phyloP scores from a whole-genome alignment of 2,888 invertebrate genomes.

The Heliconius erato region DNA sequence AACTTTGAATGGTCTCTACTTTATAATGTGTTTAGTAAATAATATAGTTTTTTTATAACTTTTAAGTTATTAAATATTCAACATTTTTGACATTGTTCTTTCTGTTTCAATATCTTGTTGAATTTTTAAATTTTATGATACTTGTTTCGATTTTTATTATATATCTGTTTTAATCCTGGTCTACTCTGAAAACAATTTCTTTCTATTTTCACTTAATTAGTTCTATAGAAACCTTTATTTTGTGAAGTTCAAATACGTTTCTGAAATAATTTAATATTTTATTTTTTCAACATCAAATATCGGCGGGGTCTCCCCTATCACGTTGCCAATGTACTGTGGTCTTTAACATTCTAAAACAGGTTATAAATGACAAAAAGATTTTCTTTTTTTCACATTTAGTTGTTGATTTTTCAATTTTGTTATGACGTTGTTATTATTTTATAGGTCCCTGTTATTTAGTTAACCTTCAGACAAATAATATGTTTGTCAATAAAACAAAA shows the following conservation, averaged over 20 bases:
- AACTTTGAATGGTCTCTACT: no score
- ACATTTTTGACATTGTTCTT: no score
- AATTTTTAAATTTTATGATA: no score
- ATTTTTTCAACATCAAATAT: neutral
- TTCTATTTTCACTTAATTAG: neutral
- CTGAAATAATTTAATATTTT: neutral
- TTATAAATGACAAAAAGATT: neutral
- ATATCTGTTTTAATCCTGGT: no score
- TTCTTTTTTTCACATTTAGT: neutral
- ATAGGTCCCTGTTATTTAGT: neutral
- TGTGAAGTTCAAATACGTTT: neutral
- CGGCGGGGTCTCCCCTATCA: neutral
- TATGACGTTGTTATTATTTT: neutral
- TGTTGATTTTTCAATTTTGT: neutral
- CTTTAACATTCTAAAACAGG: constrained; percentile 1
- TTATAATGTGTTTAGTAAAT: no score
- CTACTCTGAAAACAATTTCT: no score
- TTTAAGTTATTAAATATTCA: no score
- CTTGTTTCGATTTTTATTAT: no score
- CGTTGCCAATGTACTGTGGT: neutral
- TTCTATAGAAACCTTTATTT: neutral
- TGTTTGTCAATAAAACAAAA: neutral
- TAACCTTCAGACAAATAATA: neutral
- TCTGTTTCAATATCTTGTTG: no score
- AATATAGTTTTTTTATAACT: no score